A percentile compares a stretch with the other conserved stretches of the same genome.
Evolutionary conservation across 2,888 invertebrate genomes (phyloP).

Genomic region (Portevinia maculata): DNA sequence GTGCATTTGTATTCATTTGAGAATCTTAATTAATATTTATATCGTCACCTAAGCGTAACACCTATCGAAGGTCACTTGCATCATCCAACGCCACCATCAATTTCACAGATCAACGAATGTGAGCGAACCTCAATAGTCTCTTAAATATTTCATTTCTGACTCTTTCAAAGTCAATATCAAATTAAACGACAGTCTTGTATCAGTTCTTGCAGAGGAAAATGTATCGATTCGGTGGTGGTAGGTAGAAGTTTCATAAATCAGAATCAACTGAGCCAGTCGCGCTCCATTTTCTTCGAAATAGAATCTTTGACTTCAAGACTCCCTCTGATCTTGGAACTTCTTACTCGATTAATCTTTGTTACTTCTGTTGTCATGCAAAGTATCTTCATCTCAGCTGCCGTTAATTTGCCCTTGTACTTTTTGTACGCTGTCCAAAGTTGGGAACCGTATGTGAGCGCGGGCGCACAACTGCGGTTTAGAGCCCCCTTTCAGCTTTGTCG

Average conservation of each 20-base stretch:
- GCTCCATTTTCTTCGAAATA: too few species aligned
- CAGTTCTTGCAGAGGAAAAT: constrained; percentile 13
- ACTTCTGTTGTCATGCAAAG: too few species aligned
- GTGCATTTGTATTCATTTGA: constrained; percentile 29
- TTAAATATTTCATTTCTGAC: constrained; percentile 6
- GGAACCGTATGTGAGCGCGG: too few species aligned
- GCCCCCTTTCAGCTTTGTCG: too few species aligned
- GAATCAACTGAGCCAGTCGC: too few species aligned
- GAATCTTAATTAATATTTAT: constrained; percentile 27
- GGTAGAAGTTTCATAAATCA: neutral
- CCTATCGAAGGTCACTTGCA: constrained; percentile 54
- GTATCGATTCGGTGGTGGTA: constrained; percentile 12
- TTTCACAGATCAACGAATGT: constrained; percentile 63
- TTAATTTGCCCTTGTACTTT: too few species aligned
- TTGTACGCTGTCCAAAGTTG: too few species aligned
- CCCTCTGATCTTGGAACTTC: too few species aligned
- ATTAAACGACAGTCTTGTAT: constrained; percentile 21
- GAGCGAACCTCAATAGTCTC: constrained; percentile 48
- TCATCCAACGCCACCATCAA: constrained; percentile 43
- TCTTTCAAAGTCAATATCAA: constrained; percentile 52
- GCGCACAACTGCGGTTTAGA: too few species aligned
- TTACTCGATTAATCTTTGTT: too few species aligned
- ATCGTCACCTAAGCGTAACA: constrained; percentile 48
- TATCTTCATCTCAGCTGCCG: too few species aligned
- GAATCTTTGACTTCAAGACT: too few species aligned